Percentiles rank a stretch among this genome's conserved stretches.
phyloP scores from a whole-genome alignment of 2,113 vertebrate species.

The Paedocypris sp. region DNA sequence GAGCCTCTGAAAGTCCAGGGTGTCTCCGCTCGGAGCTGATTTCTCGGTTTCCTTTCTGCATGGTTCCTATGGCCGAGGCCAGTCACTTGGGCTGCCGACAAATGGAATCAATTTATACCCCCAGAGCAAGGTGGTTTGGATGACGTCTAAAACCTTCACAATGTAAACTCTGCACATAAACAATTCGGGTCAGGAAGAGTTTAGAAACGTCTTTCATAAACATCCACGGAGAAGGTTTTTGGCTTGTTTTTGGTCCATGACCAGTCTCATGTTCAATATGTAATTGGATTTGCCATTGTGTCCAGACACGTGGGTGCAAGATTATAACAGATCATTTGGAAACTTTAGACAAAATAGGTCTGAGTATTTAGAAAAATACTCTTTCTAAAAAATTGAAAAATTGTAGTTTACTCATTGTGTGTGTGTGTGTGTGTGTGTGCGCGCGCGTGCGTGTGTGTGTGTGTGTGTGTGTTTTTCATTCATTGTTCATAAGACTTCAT shows the following conservation, averaged over 20 bases:
- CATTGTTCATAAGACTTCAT: no score
- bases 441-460: no score
- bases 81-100: neutral
- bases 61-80: constrained; percentile 15
- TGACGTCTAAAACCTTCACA: constrained; percentile 50
- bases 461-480: no score
- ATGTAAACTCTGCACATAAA: constrained; percentile 48
- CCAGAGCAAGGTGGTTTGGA: constrained; percentile 38
- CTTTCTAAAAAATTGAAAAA: no score
- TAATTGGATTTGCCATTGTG: constrained; percentile 35
- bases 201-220: constrained; percentile 51
- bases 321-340: no score
- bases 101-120: constrained; percentile 52
- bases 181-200: constrained; percentile 47
- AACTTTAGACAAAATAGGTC: no score
- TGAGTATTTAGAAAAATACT: no score
- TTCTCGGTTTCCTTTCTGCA: constrained; percentile 22
- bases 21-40: constrained; percentile 16
- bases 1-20: constrained; percentile 15
- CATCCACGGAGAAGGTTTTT: constrained; percentile 26
- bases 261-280: constrained; percentile 34
- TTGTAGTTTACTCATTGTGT: no score
- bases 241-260: constrained; percentile 31
- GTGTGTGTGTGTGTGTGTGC: no score
- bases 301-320: no score